phyloP scores from a whole-genome alignment of 2,113 vertebrate species.

The Urocitellus parryii region DNA sequence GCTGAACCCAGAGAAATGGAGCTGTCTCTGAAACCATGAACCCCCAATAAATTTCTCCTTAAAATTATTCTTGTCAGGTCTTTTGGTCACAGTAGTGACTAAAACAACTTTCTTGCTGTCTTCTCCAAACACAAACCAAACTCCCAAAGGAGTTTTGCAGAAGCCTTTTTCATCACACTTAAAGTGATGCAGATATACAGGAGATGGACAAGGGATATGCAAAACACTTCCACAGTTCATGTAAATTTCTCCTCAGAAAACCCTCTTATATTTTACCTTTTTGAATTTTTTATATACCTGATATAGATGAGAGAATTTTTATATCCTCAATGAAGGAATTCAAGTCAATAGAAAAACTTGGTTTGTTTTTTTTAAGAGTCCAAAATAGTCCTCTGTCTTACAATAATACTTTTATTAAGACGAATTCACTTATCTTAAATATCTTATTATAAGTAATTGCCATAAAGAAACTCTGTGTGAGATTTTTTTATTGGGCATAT shows the following conservation, averaged over 20 bases:
- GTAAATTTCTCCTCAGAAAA: constrained; percentile 16
- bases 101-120: background rate
- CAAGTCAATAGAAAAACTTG: background rate
- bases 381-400: background rate
- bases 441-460: background rate
- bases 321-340: background rate
- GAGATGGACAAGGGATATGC: background rate
- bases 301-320: background rate
- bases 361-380: background rate
- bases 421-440: background rate
- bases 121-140: background rate
- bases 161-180: background rate
- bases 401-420: constrained; percentile 3
- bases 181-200: background rate
- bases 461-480: background rate
- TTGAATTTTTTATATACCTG: background rate
- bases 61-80: too few relatives aligned
- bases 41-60: too few relatives aligned
- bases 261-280: background rate
- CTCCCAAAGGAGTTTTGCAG: background rate
- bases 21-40: too few relatives aligned
- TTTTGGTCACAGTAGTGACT: too few relatives aligned
- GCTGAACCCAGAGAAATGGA: too few relatives aligned
- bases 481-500: background rate
- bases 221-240: background rate